A percentile compares a stretch with the other conserved stretches of the same genome.
phyloP scores from a whole-genome alignment of 2,888 invertebrate species.

The Sinotaia quadrata region DNA sequence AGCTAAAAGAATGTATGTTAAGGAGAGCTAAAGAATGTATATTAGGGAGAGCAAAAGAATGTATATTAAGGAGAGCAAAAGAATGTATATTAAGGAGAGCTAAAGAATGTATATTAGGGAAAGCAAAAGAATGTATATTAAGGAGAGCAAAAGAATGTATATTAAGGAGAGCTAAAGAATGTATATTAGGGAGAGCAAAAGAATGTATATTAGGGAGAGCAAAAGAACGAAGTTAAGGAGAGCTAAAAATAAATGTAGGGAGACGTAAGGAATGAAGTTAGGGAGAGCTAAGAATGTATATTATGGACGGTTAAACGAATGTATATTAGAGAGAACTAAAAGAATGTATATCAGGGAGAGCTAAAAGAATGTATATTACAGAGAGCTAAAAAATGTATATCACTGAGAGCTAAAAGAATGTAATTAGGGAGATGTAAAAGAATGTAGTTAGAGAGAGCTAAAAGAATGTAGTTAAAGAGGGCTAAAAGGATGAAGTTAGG shows the following conservation, averaged over 20 bases:
- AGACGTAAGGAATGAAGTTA: background rate
- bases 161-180: background rate
- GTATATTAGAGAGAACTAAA: background rate
- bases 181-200: constrained; percentile 17
- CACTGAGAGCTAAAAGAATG: background rate
- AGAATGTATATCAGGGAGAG: constrained; percentile 17
- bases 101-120: background rate
- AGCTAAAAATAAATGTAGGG: constrained; percentile 10
- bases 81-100: background rate
- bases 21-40: constrained; percentile 5
- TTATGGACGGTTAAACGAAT: background rate
- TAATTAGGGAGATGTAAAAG: background rate
- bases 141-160: constrained; percentile 16
- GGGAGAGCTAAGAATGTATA: background rate
- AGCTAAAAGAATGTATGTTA: background rate
- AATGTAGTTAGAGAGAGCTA: too few relatives aligned
- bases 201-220: background rate
- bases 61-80: constrained; percentile 6
- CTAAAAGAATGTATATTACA: constrained; percentile 2
- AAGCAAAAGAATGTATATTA: constrained; percentile 5
- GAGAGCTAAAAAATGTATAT: constrained; percentile 9
- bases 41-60: constrained; percentile 10
- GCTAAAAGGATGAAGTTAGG: too few relatives aligned
- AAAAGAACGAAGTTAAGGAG: constrained; percentile 3
- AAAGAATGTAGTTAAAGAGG: too few relatives aligned